These are phyloP conservation scores for Seira sanloemensis DNA, from an alignment of 2,888 invertebrate genomes.

Conservation along the genomic window DNA sequence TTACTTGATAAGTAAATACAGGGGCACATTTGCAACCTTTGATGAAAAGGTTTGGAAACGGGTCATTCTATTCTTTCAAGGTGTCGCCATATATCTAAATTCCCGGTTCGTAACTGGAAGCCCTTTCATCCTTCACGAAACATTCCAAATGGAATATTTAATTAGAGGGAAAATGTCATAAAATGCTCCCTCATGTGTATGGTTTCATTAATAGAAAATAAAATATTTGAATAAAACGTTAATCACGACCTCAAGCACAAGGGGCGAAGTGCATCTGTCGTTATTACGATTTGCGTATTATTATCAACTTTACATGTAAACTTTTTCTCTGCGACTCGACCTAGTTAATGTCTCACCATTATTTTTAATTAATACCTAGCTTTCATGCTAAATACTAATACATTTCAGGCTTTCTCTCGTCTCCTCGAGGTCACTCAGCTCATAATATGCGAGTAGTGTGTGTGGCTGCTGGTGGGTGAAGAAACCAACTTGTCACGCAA, in stretches of 20 bases:
- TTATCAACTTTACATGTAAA: conserved; percentile 19
- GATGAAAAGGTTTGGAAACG: too few species aligned
- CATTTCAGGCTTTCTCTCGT: conserved; percentile 5
- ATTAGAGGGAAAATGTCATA: conserved; percentile 1
- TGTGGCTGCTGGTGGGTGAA: conserved; percentile 15
- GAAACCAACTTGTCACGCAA: conserved; percentile 55
- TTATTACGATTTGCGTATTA: neutral
- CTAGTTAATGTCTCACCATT: conserved; percentile 49
- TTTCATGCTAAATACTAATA: conserved; percentile 43
- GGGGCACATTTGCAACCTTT: too few species aligned
- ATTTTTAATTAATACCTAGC: conserved; percentile 49
- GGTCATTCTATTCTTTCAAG: too few species aligned
- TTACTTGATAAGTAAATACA: too few species aligned
- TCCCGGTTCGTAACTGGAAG: too few species aligned
- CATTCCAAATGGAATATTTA: conserved; percentile 33
- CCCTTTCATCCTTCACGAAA: too few species aligned
- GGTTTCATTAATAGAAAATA: neutral
- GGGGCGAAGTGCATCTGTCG: neutral
- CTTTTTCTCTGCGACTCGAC: conserved; percentile 15
- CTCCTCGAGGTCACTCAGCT: conserved; percentile 53
- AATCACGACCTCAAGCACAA: too few species aligned
- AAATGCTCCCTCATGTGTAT: neutral
- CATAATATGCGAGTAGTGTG: conserved; percentile 28
- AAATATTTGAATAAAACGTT: neutral
- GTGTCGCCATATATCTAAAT: too few species aligned